Base-by-base conservation (phyloP, 2,113 vertebrate genomes). In the Sprattus sprattus region DNA sequence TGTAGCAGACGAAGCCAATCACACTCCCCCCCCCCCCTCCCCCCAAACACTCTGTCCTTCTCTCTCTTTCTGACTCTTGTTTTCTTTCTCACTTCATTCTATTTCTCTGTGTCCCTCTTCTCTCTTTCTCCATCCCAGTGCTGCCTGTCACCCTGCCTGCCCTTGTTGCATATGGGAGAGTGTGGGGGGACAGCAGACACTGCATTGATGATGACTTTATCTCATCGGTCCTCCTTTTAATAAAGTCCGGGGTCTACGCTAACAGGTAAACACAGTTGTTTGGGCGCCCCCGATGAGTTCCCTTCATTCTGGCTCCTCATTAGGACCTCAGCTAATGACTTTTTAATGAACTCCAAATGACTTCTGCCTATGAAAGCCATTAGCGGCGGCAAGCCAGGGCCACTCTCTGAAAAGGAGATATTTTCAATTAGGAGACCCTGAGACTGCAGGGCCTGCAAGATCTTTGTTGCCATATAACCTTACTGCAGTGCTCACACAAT, bases 261-360 rank as follows among this genome's bases (percentile, higher is more conserved):
- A 47, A 85, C 85, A 89, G 90, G 89, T 89, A 89, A 81, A 86
- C 71, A 67, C 49, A 81, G 54, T 87, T 82, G 78, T 88, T 89
- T 88, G 85, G 50, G 67, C 87, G 82, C 54, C 46, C 44, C 83
- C 4, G 46, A 78, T 1, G 49, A 60, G 47, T 81, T 50, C 84
- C 47, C 75, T 83, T 15, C 84, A 83, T 89, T 32, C 9, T 54
- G 81, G 7, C 11, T 18, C 52, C 82, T 90, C 64, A 89, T 89
- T 89, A 89, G 54, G 85, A 83, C 49, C 81, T 45, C 15, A 8
- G 83, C 88, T 90, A 91, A 91, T 88, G 82, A 83, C 87, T 89
- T 92, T 90, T 90, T 92, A 91, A 92, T 92, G 87, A 92, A 92
- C 86, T 90, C 82, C 85, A 82, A 86, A 88, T 67, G 75, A 91